Evolutionary conservation across 2,888 invertebrate genomes (phyloP), one percentile per base, ranked within the genome.

Genomic region (Candidula unifasciata): DNA sequence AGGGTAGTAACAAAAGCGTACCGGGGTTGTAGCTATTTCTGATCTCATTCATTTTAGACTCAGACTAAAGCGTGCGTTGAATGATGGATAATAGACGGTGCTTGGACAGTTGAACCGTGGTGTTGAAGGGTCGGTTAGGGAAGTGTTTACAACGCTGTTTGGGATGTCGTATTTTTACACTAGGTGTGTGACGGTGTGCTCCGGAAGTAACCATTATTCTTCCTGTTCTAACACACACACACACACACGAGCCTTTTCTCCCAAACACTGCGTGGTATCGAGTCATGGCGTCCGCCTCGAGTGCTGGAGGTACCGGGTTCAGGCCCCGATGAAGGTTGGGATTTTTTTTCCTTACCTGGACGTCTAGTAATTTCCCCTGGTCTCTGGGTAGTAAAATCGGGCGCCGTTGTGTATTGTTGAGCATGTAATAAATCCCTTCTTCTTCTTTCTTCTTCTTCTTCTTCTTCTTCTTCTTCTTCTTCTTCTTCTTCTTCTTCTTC

Each of bases 41-140:
- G 35, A 78, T 37, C 33, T 5, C 21, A 64, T 78, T 78, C 78
- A 77, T 77, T 78, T 64, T 37, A 35, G 78, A 78, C 64, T 78
- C 37, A 64, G 35, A 8, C 37, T 37, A 78, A 78, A 35, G 24
- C 78, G 64, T 24, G 33, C 35, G 6, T n/a, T n/a, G 74, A 78
- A 33, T 78, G 78, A 3, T 10, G 27, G 73, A 2, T n/a, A 44
- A n/a, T 13, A n/a, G 10, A 44, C n/a, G 2, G 37, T 0, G 10
- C 10, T 2, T 10, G 35, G 37, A 35, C 64, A 37, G 37, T n/a
- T 21, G 37, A 44, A 44, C 73, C n/a, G 10, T 73, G 10, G 37
- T 5, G 18, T 24, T 33, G 30, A 33, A 60, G 57, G 30, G 8
- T 0, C n/a, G n/a, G n/a, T 44, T 18, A 44, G 16, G 44, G n/a